Evolutionary conservation across 2,113 vertebrate genomes (phyloP).

Genomic region (Dipodomys merriami): DNA sequence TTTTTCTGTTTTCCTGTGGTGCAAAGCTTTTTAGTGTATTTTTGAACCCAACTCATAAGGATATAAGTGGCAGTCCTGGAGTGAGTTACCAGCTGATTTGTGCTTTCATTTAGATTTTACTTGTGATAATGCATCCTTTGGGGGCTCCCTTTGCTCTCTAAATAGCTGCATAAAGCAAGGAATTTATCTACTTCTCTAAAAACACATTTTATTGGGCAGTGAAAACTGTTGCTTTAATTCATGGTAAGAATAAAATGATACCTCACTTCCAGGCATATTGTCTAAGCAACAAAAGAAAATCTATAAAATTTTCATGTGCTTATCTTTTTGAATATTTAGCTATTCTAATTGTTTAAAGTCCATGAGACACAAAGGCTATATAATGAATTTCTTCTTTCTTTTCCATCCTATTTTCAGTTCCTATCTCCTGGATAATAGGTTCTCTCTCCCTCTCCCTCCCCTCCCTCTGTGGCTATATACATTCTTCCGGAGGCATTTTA

Average conservation of each 20-base stretch:
- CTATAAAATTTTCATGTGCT: neutral
- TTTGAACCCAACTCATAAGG: constrained; percentile 28
- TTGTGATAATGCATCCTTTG: neutral
- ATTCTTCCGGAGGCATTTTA: constrained; percentile 16
- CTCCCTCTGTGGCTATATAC: neutral
- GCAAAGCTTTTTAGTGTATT: constrained; percentile 15
- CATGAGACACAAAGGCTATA: neutral
- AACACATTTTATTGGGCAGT: constrained; percentile 21
- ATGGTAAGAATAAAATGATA: constrained; percentile 30
- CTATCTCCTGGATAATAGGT: neutral
- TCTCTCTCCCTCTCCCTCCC: neutral
- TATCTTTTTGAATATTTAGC: neutral
- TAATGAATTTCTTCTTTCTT: neutral
- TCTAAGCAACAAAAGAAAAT: constrained; percentile 30
- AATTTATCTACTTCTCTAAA: neutral
- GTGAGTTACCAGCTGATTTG: constrained; percentile 36
- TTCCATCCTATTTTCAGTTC: no score
- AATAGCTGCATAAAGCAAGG: constrained; percentile 26
- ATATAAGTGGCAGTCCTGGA: constrained; percentile 20
- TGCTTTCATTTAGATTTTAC: constrained; percentile 48
- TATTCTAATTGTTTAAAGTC: constrained; percentile 10
- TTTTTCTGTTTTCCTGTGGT: constrained; percentile 19
- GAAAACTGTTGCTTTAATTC: constrained; percentile 48
- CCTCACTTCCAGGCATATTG: constrained; percentile 27
- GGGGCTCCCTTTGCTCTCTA: constrained; percentile 40